These are phyloP conservation scores for Hofmannophila pseudospretella DNA, from an alignment of 2,888 invertebrate species.

Conservation along the genomic window DNA sequence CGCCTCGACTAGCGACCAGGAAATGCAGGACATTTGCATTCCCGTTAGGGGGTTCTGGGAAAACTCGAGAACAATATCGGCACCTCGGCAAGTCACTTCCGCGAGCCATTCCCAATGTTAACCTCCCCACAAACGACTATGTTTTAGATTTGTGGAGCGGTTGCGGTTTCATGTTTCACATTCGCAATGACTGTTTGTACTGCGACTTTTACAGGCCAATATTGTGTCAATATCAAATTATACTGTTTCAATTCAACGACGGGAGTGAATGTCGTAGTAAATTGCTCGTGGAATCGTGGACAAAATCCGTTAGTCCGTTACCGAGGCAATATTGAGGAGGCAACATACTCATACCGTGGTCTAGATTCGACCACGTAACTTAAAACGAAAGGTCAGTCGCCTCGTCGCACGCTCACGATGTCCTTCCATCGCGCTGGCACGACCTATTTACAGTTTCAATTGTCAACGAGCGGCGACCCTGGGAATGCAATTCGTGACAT, in stretches of 20 bases:
- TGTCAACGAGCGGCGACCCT: constrained; percentile 35
- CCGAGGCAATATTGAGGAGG: constrained; percentile 6
- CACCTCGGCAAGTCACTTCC: constrained; percentile 37
- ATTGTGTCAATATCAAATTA: neutral
- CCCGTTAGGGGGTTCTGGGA: constrained; percentile 60
- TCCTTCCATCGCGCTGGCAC: constrained; percentile 59
- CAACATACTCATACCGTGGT: constrained; percentile 19
- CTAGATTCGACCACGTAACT: constrained; percentile 46
- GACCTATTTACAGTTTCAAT: constrained; percentile 68
- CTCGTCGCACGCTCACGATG: constrained; percentile 58
- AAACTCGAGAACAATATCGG: constrained; percentile 55
- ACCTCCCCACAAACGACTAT: constrained; percentile 13
- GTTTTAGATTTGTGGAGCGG: neutral
- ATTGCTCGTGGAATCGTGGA: neutral
- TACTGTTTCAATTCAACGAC: too few species aligned
- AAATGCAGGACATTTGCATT: constrained; percentile 54
- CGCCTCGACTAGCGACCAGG: constrained; percentile 6
- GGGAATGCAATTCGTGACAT: constrained; percentile 22
- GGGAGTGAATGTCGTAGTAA: too few species aligned
- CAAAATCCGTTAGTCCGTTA: constrained; percentile 8
- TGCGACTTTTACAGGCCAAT: neutral
- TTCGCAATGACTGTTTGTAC: too few species aligned
- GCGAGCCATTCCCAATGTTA: constrained; percentile 32
- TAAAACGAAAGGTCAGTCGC: constrained; percentile 63
- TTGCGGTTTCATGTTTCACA: neutral